Conservation (phyloP, 1,140 invertebrate species). For the Hycleus phaleratus region DNA sequence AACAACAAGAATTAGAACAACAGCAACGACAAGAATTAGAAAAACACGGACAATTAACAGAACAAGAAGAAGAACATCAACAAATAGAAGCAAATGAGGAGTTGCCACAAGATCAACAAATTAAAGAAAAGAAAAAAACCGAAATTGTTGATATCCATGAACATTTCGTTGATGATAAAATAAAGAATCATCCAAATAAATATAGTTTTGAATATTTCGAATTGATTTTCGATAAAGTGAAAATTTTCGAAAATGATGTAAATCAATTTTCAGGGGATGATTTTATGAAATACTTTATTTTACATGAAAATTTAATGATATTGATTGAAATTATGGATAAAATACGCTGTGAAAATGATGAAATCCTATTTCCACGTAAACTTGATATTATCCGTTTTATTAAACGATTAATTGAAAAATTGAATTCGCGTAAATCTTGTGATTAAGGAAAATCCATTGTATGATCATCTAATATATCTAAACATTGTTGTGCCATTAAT, state of each 20-base stretch:
- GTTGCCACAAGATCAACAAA: not conserved
- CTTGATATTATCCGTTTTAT: slow-evolving; percentile 1
- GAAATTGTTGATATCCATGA: slow-evolving; percentile 1
- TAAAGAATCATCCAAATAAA: not conserved
- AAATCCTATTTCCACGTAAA: not conserved
- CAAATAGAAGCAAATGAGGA: no score
- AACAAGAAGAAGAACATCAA: no score
- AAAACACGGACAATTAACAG: no score
- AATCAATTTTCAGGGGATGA: slow-evolving; percentile 4
- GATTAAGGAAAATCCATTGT: no score
- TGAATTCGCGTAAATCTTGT: not conserved
- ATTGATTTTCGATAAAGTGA: not conserved
- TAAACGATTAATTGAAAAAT: not conserved
- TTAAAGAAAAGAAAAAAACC: not conserved
- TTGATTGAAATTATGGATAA: slow-evolving; percentile 10
- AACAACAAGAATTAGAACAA: no score
- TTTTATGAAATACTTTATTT: slow-evolving; percentile 14
- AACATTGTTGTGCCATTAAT: slow-evolving; percentile 21
- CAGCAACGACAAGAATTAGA: no score
- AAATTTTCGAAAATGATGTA: slow-evolving; percentile 7
- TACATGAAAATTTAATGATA: slow-evolving; percentile 19
- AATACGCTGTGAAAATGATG: slow-evolving; percentile 1
- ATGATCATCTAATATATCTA: slow-evolving; percentile 19
- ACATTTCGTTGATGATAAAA: not conserved
- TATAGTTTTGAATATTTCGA: not conserved